Evolutionary conservation across 2,113 vertebrate species (phyloP), one percentile per base, ranked within the genome.

Genomic region (Spea bombifrons): DNA sequence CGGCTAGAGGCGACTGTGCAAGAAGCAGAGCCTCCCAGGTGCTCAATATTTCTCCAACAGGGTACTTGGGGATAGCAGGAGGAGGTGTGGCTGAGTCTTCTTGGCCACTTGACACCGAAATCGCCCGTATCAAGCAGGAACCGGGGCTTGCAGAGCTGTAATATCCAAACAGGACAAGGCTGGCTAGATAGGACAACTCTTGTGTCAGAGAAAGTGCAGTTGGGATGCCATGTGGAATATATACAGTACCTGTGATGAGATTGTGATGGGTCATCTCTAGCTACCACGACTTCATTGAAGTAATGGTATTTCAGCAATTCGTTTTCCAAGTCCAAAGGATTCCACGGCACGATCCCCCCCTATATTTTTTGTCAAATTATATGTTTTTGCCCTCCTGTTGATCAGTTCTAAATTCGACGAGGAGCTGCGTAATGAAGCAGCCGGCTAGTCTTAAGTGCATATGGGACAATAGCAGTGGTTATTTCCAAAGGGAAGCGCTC

Each of bases 341-440:
- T 75, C 52, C 77, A 73, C 83, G 79, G 76, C 86, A 86, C 81
- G 65, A 0, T 73, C 71, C 81, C 84, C 83, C 84, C 73, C 70
- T 9, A 71, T 17, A 9, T 75, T 71, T 71, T 73, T 17, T 75
- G 50, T 83, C 61, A 43, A 8, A 64, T 65, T 49, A 3, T 9
- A 7, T 5, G 12, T 30, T 7, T 55, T 16, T 69, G 50, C 9
- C 5, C 52, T 82, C 76, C 83, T 87, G 82, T 85, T 86, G 80
- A 88, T 79, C 85, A 84, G 83, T 86, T 57, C 83, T 85, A 87
- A 85, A 89, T 90, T 85, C 82, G 86, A 76, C 84, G 87, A 87
- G 82, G 83, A 84, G 84, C 88, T 91, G 87, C 88, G 90, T 90
- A 91, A 92, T 92, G 91, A 92, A 84, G 87, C 89, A 89, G 80